Evolutionary conservation across 2,113 vertebrate genomes (phyloP).

Genomic region (Isichthys henryi): DNA sequence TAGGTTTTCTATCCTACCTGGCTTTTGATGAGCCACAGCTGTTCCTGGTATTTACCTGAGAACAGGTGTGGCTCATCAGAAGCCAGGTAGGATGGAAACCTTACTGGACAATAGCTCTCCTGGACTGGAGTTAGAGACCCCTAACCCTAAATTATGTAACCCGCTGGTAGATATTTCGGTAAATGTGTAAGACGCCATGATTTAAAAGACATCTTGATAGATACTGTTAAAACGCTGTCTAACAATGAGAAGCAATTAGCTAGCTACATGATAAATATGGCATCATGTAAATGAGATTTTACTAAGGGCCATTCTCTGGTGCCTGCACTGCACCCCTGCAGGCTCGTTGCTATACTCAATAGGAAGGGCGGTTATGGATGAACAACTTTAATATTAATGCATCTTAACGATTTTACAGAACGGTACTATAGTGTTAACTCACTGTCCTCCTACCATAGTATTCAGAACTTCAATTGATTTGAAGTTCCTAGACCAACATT

Average conservation of each 20-base stretch:
- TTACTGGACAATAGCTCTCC: neutral
- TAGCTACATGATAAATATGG: neutral
- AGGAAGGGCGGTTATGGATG: neutral
- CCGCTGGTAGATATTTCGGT: neutral
- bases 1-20: no score
- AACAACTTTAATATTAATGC: neutral
- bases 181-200: neutral
- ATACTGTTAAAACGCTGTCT: neutral
- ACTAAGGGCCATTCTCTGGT: neutral
- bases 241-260: neutral
- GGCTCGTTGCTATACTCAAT: neutral
- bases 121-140: no score
- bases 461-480: neutral
- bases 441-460: neutral
- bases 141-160: neutral
- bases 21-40: no score
- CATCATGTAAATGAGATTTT: neutral
- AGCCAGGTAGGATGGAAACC: no score
- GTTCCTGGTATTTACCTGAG: no score
- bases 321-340: neutral
- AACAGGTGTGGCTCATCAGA: no score
- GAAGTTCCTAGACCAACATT: neutral
- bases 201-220: neutral
- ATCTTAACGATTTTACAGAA: neutral
- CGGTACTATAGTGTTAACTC: neutral